phyloP scores from a whole-genome alignment of 2,113 vertebrate species.

The Corynorhinus townsendii region DNA sequence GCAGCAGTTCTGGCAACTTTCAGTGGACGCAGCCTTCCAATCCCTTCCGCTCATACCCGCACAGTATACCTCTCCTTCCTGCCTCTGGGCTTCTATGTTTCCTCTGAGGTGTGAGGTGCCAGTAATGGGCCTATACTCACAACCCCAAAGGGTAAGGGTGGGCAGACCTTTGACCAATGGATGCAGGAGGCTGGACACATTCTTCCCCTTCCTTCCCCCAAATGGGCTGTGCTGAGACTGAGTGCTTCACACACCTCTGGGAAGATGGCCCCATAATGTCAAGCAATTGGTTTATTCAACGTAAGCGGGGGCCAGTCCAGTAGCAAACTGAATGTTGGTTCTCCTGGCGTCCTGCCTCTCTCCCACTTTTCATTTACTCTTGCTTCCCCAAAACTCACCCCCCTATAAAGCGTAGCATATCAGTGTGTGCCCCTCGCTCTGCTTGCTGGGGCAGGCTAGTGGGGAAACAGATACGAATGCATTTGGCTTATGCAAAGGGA shows the following conservation, averaged over 20 bases:
- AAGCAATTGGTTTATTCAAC: neutral
- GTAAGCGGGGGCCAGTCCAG: neutral
- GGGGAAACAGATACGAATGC: neutral
- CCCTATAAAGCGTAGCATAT: neutral
- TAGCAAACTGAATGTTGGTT: neutral
- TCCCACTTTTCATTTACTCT: neutral
- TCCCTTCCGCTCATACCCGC: neutral
- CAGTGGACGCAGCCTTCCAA: neutral
- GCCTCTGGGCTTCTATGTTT: neutral
- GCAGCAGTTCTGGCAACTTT: neutral
- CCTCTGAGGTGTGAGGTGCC: neutral
- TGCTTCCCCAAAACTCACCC: neutral
- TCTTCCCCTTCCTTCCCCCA: fast-evolving
- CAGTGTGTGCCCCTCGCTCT: neutral
- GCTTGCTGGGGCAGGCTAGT: neutral
- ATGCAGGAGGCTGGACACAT: neutral
- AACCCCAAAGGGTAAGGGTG: neutral
- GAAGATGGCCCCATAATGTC: neutral
- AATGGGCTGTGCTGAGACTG: neutral
- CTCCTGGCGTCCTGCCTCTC: neutral
- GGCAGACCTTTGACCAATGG: neutral
- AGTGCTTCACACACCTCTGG: neutral
- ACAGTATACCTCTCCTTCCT: neutral
- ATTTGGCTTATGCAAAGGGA: neutral
- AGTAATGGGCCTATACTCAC: neutral